These are phyloP conservation scores for Apostichopus parvimensis DNA, from an alignment of 35 echinoderm and acorn worm genomes.

Conservation along the genomic window DNA sequence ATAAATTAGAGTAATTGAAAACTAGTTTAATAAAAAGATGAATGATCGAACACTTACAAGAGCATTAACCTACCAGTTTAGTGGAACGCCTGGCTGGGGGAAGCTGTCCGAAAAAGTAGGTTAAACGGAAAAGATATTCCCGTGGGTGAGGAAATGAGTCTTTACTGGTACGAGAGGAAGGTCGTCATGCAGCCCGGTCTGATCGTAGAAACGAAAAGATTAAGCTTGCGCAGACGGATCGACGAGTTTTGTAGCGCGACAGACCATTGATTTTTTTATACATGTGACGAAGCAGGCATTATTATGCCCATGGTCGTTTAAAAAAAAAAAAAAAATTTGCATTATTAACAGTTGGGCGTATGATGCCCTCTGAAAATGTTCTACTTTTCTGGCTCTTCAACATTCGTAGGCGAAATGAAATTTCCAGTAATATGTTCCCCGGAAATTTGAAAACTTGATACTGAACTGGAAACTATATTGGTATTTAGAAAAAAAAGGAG, in stretches of 20 bases:
- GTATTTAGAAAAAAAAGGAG: no score
- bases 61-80: background rate
- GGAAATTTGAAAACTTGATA: no score
- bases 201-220: background rate
- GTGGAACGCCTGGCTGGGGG: background rate
- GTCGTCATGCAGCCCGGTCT: background rate
- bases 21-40: background rate
- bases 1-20: background rate
- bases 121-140: slow-evolving; percentile 27
- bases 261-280: background rate
- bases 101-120: slow-evolving; percentile 5
- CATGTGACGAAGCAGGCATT: background rate
- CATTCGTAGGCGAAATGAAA: no score
- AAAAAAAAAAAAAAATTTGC: no score
- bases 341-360: no score
- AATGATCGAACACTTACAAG: background rate
- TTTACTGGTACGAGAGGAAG: background rate
- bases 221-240: background rate
- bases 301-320: no score
- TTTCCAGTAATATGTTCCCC: no score
- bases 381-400: no score
- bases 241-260: background rate
- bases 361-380: no score
- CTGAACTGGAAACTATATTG: no score
- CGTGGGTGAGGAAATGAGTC: background rate